Base-by-base conservation (phyloP, 2,888 invertebrate genomes). In the Leptogaster cylindrica region DNA sequence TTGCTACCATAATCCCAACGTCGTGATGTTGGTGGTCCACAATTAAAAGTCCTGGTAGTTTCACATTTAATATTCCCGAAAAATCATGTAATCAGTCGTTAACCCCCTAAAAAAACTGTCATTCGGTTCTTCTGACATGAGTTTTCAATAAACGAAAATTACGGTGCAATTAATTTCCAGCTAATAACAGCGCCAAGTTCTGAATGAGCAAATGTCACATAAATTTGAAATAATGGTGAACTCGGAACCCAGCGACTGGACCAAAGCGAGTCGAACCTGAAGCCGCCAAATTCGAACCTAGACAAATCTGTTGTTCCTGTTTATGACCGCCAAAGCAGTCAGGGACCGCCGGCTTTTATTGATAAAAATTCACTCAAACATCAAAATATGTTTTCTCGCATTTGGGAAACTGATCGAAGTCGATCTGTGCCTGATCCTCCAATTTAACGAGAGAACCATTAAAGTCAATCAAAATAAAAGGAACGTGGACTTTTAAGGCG, bases 101-200 rank as follows among this genome's bases (percentile, higher is more conserved):
- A 52, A 52, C 31, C 33, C 27, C 8, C 16, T 33, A 12, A 6
- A 52, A 52, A 31, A 33, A 18, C 33, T 52, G 27, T 16, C 18
- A 33, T 33, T 52, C 52, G 28, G 16, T 52, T 33, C 18, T 0
- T 52, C 28, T 63, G 14, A 63, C 61, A 63, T 27, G 61, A 63
- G 18, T 63, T 63, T 63, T 44, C 61, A 63, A 63, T 63, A 63
- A 63, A 63, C 18, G 61, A 44, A 44, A 63, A 44, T 61, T 61
- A 61, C 41, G 61, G 23, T 27, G 27, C 61, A 61, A 61, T 61
- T 61, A 41, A 61, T 61, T 20, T 20, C n/a, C 25, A 25, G 41
- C 44, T 61, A 58, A 58, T 58, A 39, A 58, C 58, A 58, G 31
- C 14, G 16, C 33, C 52, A 12, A 31, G 28, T 20, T 33, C 33